Percentiles rank a stretch among this genome's conserved stretches.
Evolutionary conservation across 2,113 vertebrate species (phyloP).

Genomic region (Hippocampus barbouri): DNA sequence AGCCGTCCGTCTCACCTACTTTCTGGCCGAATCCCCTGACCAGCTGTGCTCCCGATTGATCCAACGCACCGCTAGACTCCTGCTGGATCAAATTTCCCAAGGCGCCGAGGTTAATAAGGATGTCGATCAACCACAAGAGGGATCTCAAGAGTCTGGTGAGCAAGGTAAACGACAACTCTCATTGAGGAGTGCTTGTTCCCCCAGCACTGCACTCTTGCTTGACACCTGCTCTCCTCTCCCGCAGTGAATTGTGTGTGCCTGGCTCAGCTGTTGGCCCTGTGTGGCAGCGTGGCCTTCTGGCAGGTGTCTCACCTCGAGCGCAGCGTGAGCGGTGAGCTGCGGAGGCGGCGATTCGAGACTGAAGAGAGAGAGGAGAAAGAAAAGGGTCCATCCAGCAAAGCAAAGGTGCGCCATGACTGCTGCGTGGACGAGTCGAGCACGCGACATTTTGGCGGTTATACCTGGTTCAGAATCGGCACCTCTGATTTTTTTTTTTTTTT

Average conservation of each 20-base stretch:
- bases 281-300: constrained; percentile 87
- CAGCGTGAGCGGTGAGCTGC: constrained; percentile 83
- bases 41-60: constrained; percentile 83
- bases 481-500: too few relatives aligned
- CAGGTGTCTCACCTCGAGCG: constrained; percentile 88
- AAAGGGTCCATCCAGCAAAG: constrained; percentile 64
- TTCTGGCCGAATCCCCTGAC: constrained; percentile 87
- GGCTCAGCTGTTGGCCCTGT: constrained; percentile 85
- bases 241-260: constrained; percentile 76
- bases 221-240: constrained; percentile 43
- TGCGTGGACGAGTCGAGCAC: background rate
- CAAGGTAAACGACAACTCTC: constrained; percentile 51
- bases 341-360: constrained; percentile 79
- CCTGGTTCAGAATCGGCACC: too few relatives aligned
- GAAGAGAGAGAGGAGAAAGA: constrained; percentile 76
- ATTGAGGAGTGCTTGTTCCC: background rate
- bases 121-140: constrained; percentile 38
- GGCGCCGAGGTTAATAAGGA: constrained; percentile 49
- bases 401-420: constrained; percentile 53
- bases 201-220: background rate
- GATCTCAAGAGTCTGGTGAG: constrained; percentile 57
- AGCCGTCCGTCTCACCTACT: constrained; percentile 83
- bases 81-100: constrained; percentile 54
- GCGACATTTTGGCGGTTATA: too few relatives aligned
- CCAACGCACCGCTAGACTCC: constrained; percentile 72